A percentile compares a stretch with the other conserved stretches of the same genome.
These are phyloP conservation scores for Caenorhabditis sp. DNA, from an alignment of 2,888 invertebrate genomes.

Conservation along the genomic window DNA sequence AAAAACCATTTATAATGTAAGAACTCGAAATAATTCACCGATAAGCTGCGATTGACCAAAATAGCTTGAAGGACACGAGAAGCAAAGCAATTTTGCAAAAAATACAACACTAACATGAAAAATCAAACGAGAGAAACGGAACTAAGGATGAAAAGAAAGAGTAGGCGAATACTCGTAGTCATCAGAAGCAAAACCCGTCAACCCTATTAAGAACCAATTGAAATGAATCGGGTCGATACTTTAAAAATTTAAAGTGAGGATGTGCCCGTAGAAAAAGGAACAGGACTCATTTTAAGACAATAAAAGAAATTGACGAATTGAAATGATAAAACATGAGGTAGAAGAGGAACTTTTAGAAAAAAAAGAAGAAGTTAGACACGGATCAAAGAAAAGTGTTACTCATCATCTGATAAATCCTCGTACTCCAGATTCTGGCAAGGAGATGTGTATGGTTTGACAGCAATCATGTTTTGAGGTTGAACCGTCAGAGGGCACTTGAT, in stretches of 20 bases:
- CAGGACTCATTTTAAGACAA: neutral
- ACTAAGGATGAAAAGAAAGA: neutral
- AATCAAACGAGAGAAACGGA: neutral
- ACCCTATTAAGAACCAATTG: neutral
- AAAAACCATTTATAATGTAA: neutral
- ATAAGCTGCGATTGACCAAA: neutral
- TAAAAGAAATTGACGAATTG: neutral
- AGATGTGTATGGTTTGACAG: neutral
- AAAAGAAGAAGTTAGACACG: neutral
- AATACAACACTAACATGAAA: neutral
- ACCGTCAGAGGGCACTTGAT: slow-evolving; percentile 8
- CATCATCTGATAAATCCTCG: slow-evolving; percentile 31
- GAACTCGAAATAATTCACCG: neutral
- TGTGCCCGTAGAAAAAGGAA: neutral
- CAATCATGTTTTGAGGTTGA: neutral
- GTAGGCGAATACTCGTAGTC: neutral
- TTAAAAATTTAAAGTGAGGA: neutral
- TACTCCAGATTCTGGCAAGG: slow-evolving; percentile 16
- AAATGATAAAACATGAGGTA: neutral
- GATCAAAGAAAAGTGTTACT: neutral
- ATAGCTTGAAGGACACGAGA: neutral
- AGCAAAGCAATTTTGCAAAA: neutral
- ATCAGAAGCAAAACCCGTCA: neutral
- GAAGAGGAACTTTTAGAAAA: neutral
- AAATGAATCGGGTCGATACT: neutral